These are phyloP conservation scores for Neotoxoptera formosana DNA, from an alignment of 1,140 invertebrate species.

Conservation along the genomic window DNA sequence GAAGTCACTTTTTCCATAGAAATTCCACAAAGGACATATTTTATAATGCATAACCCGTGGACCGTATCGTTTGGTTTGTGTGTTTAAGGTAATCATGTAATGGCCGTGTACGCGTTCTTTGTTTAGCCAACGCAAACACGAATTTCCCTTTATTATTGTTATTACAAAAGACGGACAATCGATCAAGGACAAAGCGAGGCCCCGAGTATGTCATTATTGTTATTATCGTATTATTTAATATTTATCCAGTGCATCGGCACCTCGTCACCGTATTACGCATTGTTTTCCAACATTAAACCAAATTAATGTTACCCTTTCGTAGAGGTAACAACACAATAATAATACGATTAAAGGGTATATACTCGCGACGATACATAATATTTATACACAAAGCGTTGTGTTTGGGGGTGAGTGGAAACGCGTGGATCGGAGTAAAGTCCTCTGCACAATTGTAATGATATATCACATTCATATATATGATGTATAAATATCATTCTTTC, in stretches of 20 bases:
- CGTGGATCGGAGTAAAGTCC: not conserved
- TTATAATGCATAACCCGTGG: slow-evolving; percentile 55
- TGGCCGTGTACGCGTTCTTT: slow-evolving; percentile 35
- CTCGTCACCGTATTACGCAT: slow-evolving; percentile 18
- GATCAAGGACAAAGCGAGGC: slow-evolving; percentile 31
- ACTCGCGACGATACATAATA: not conserved
- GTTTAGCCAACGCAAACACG: slow-evolving; percentile 43
- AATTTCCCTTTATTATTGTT: slow-evolving; percentile 54
- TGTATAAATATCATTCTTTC: not conserved
- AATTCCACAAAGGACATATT: slow-evolving; percentile 33
- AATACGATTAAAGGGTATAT: not conserved
- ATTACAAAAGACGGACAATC: slow-evolving; percentile 54
- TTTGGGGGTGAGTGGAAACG: not conserved
- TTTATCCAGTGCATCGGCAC: slow-evolving; percentile 40
- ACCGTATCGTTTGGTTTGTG: slow-evolving; percentile 57
- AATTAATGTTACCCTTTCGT: slow-evolving; percentile 51
- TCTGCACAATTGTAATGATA: not conserved
- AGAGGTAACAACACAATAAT: not conserved
- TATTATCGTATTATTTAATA: slow-evolving; percentile 55
- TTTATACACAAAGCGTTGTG: not conserved
- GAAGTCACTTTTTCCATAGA: not conserved
- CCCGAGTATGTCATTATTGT: slow-evolving; percentile 51
- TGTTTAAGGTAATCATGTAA: slow-evolving; percentile 58
- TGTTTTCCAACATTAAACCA: slow-evolving; percentile 49
- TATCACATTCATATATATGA: not conserved